These are phyloP conservation scores for Drosophila lacicola DNA, from an alignment of 2,888 invertebrate genomes.

Conservation along the genomic window DNA sequence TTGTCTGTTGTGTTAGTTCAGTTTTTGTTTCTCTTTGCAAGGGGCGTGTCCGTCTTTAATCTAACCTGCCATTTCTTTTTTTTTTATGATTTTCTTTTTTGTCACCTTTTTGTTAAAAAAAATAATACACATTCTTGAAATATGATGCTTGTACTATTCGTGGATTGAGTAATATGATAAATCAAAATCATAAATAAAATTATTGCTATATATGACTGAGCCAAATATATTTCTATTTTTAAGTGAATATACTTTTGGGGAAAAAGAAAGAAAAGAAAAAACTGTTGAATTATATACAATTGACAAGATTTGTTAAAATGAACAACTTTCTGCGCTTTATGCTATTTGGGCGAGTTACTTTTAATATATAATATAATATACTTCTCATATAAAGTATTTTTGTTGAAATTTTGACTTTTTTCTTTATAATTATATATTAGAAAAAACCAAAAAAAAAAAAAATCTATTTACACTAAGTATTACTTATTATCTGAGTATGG, in stretches of 20 bases:
- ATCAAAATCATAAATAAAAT: slow-evolving; percentile 25
- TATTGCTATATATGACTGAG: not conserved
- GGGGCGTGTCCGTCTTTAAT: slow-evolving; percentile 17
- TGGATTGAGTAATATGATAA: slow-evolving; percentile 44
- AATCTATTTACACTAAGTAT: slow-evolving; percentile 67
- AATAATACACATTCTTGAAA: slow-evolving; percentile 40
- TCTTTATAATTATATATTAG: slow-evolving; percentile 6
- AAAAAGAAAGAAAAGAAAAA: not conserved
- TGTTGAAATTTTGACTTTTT: not conserved
- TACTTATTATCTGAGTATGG: slow-evolving; percentile 76
- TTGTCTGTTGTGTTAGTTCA: slow-evolving; percentile 33
- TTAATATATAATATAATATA: slow-evolving; percentile 1
- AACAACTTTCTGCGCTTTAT: slow-evolving; percentile 1
- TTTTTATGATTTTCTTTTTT: slow-evolving; percentile 4
- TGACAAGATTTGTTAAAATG: slow-evolving; percentile 1
- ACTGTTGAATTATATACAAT: slow-evolving; percentile 44
- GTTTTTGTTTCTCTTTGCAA: slow-evolving; percentile 8
- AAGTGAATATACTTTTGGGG: not conserved
- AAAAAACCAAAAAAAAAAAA: slow-evolving; percentile 15
- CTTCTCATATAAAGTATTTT: slow-evolving; percentile 2
- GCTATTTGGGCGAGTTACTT: slow-evolving; percentile 15
- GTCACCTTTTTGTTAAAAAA: slow-evolving; percentile 1
- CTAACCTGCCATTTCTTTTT: slow-evolving; percentile 2
- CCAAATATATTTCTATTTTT: not conserved
- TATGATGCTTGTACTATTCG: slow-evolving; percentile 60